Base-by-base conservation (phyloP, 2,797 vertebrate species). In the Coendou prehensilis region DNA sequence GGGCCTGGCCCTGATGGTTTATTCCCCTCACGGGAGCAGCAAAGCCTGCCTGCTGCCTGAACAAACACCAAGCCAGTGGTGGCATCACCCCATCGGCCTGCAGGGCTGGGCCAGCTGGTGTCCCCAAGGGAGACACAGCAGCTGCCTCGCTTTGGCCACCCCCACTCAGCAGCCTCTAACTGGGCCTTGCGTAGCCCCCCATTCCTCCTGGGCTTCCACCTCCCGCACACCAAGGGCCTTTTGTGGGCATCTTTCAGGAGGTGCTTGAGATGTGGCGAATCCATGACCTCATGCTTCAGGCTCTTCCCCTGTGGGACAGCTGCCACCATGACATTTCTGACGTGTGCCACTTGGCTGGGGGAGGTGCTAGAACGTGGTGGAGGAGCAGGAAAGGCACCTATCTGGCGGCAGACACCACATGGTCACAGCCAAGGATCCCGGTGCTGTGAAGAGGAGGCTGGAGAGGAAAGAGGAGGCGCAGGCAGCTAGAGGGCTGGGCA, bases 211-310 rank as follows among this genome's bases (percentile, higher is more conserved):
- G 57, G 57, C 17, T 15, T 87, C n/a, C 17, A 82, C 17, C 15
- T 13, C 33, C 83, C 33, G 79, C 79, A 94, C 50, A 41, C 50
- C n/a, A 47, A 93, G 50, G 89, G 17, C 54, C 67, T 87, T 88
- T 63, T 23, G 45, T 61, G 69, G 54, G 57, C 2, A 5, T 10
- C 75, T 73, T 71, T 76, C 28, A 28, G 91, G 76, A 90, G 79
- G 83, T 0, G 1, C 10, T 9, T 37, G 54, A 71, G 7, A 57
- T 13, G n/a, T 73, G 45, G 33, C 9, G 54, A 76, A 81, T n/a
- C 75, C 69, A 69, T 61, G 93, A 91, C 80, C 76, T 97, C 94
- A 85, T 41, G 41, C 67, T 87, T 89, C 33, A 30, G 86, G 86
- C 79, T 83, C 50, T 71, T 63, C 30, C 45, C 82, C 67, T 73